A percentile compares a stretch with the other conserved stretches of the same genome.
phyloP scores from a whole-genome alignment of 2,797 vertebrate genomes.

The Coracias cyanogaster region DNA sequence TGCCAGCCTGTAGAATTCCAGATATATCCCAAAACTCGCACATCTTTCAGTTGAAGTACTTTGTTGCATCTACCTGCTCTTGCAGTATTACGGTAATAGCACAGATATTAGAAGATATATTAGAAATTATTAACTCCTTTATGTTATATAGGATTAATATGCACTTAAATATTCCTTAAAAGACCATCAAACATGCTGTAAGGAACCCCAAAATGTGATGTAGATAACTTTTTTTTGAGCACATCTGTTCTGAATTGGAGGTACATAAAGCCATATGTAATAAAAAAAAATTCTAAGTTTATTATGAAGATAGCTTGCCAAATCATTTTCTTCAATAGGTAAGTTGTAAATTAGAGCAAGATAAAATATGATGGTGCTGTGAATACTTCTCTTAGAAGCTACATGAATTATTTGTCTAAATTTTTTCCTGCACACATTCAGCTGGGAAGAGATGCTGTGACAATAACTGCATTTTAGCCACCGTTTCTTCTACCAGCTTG shows the following conservation, averaged over 20 bases:
- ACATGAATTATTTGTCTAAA: background rate
- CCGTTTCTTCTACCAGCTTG: background rate
- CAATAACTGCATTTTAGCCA: background rate
- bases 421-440: background rate
- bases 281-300: background rate
- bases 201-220: background rate
- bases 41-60: background rate
- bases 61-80: background rate
- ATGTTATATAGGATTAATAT: background rate
- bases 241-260: background rate
- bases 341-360: slow-evolving; percentile 5
- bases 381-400: background rate
- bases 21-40: background rate
- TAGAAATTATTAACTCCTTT: background rate
- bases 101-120: background rate
- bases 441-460: background rate
- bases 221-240: background rate
- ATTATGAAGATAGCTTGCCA: background rate
- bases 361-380: background rate
- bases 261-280: background rate
- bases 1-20: background rate
- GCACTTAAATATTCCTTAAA: background rate
- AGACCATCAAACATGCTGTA: background rate
- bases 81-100: background rate
- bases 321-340: background rate